These are phyloP conservation scores for Characodon lateralis DNA, from an alignment of 2,797 vertebrate genomes.

Conservation along the genomic window DNA sequence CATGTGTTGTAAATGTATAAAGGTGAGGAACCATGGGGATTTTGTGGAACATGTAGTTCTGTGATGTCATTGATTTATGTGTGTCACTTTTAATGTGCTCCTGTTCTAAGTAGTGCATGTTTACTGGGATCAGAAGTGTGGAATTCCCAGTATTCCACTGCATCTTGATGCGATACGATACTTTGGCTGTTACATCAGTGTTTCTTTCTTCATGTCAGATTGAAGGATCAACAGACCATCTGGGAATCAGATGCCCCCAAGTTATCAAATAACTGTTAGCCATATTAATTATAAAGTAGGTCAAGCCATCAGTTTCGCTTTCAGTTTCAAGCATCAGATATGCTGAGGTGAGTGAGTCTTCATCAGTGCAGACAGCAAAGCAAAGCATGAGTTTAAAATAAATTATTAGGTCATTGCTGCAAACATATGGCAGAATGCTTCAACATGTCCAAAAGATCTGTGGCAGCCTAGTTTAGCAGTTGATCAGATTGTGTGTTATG, in stretches of 20 bases:
- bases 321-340: background rate
- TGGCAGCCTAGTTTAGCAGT: background rate
- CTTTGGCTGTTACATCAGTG: background rate
- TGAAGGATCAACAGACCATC: background rate
- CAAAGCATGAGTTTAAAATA: background rate
- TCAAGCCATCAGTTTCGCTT: background rate
- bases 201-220: background rate
- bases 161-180: background rate
- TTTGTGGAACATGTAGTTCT: background rate
- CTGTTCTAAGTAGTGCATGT: background rate
- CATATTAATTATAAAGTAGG: background rate
- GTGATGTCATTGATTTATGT: background rate
- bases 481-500: background rate
- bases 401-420: background rate
- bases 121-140: background rate
- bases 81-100: background rate
- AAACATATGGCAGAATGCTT: background rate
- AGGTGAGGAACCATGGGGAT: background rate
- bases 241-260: background rate
- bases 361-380: background rate
- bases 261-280: background rate
- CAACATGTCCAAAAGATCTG: background rate
- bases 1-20: background rate
- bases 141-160: background rate
- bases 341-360: background rate